Conservation (phyloP, 2,113 vertebrate species). For the Lucifuga dentata region DNA sequence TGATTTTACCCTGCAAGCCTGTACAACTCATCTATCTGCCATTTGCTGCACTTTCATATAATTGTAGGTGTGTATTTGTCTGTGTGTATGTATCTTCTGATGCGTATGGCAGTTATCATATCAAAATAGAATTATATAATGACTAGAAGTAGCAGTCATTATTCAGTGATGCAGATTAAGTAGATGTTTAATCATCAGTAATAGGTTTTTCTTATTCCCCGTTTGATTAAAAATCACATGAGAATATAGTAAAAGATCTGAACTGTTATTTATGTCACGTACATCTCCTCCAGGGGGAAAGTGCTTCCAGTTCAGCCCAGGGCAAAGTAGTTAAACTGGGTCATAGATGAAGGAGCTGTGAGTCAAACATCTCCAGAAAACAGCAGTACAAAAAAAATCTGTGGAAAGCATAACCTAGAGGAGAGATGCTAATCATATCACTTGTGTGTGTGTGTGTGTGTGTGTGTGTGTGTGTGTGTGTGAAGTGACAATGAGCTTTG, state of each 20-base stretch:
- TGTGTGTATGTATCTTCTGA: background rate
- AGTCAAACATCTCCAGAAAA: slow-evolving; percentile 51
- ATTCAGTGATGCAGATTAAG: slow-evolving; percentile 28
- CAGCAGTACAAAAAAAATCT: slow-evolving; percentile 14
- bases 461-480: too few relatives aligned
- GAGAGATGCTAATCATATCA: slow-evolving; percentile 17
- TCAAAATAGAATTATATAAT: slow-evolving; percentile 25
- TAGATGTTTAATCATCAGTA: background rate
- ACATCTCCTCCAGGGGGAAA: slow-evolving; percentile 36
- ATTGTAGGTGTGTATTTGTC: background rate
- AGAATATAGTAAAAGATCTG: slow-evolving; percentile 21
- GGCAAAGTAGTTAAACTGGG: slow-evolving; percentile 74
- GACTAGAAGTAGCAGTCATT: slow-evolving; percentile 21
- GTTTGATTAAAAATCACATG: slow-evolving; percentile 26
- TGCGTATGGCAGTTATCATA: slow-evolving; percentile 14
- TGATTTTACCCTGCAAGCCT: too few relatives aligned
- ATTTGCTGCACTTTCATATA: slow-evolving; percentile 18
- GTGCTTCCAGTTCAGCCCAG: slow-evolving; percentile 59
- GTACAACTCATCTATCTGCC: too few relatives aligned
- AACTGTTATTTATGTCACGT: slow-evolving; percentile 58
- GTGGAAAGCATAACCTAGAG: slow-evolving; percentile 50
- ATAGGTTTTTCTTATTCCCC: background rate
- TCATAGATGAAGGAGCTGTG: slow-evolving; percentile 58
- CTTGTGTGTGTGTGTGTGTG: too few relatives aligned
- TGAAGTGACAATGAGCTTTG: too few relatives aligned